Percentiles rank a stretch among this genome's conserved stretches.
Conservation (phyloP, 35 echinoderm and acorn worm genomes). For the Apostichopus parvimensis region DNA sequence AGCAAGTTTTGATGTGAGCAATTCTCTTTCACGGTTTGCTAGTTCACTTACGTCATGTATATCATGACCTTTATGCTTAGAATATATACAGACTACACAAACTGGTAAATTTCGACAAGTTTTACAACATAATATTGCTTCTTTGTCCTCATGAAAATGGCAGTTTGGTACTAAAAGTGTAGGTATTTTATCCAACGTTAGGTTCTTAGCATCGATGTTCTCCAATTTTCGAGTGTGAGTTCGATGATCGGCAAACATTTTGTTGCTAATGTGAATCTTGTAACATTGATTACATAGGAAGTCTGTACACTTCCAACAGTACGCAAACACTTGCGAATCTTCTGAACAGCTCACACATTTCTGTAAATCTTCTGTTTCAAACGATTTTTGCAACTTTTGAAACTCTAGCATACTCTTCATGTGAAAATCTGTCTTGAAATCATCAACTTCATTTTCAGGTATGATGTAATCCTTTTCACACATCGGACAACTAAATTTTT, state of each 20-base stretch:
- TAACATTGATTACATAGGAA: constrained; percentile 16
- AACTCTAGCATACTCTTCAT: constrained; percentile 29
- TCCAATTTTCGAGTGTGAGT: background rate
- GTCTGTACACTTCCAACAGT: constrained; percentile 13
- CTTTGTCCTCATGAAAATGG: background rate
- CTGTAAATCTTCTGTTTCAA: background rate
- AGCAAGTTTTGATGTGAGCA: background rate
- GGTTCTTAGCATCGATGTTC: background rate
- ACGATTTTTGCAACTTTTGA: background rate
- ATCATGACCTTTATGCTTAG: constrained; percentile 26
- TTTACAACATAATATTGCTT: background rate
- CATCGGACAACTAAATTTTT: background rate
- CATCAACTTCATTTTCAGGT: background rate
- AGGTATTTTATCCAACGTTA: background rate
- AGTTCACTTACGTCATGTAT: constrained; percentile 15
- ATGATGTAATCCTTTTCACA: background rate
- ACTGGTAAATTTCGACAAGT: constrained; percentile 17
- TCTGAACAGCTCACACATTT: background rate
- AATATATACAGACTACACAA: background rate
- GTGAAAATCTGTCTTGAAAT: constrained; percentile 38
- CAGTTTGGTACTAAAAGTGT: background rate
- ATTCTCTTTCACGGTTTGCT: background rate
- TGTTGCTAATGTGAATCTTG: background rate
- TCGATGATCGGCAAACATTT: background rate
- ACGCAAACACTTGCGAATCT: background rate